Evolutionary conservation across 2,797 vertebrate species (phyloP), one percentile per base, ranked within the genome.

Genomic region (Varecia variegata): DNA sequence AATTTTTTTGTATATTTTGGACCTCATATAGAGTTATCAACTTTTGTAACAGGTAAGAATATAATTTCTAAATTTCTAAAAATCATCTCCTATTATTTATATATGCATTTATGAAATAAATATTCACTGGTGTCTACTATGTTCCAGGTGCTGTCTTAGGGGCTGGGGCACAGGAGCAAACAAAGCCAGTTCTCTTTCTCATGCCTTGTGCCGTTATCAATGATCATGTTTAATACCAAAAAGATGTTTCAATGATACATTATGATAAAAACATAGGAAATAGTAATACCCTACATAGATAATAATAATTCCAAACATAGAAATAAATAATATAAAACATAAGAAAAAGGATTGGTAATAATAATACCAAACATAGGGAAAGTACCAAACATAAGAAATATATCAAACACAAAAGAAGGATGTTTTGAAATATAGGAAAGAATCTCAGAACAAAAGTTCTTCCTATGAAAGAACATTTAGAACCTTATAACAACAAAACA

Each of bases 391-490:
- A 23, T n/a, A 58, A 18, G 17, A 58, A 73, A 45, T n/a, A 84
- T 30, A 80, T 9, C 50, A 95, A 86, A 80, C 25, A 80, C 21
- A 32, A 93, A 93, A 56, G 18, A 82, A 38, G 11, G 17, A 43
- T 62, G 5, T 86, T 92, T 95, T 80, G 47, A 83, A 96, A 84
- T 40, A 58, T 6, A 79, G 79, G 38, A 77, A 70, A 77, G 45
- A 92, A 60, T 82, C 83, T 93, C 68, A 54, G 74, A 73, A 65
- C 21, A 52, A 67, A 96, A 70, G 68, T 67, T 84, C 56, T 93
- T 70, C 52, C 27, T 35, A 35, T 84, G 35, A 81, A 80, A 90
- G n/a, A 5, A 54, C n/a, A 94, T 62, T 81, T 77, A 85, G 50
- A 80, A n/a, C 18, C 27, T 43, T 73, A 54, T 38, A 70, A 7